Conservation (phyloP, 2,888 invertebrate genomes). For the Nysson spinosus region DNA sequence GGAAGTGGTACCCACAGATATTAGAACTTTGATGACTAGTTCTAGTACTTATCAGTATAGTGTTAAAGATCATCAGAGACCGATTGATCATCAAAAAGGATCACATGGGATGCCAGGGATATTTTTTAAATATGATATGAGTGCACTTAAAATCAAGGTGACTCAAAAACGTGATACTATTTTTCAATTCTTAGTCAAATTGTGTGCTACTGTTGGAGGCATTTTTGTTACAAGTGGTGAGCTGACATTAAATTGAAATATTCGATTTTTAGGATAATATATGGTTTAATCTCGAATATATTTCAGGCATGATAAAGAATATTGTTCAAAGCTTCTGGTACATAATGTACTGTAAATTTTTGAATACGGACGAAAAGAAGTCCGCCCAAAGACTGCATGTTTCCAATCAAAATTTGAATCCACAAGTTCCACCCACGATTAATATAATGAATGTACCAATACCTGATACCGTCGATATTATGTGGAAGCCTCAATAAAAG, state of each 20-base stretch:
- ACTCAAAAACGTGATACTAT: constrained; percentile 88
- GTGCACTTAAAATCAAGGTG: constrained; percentile 91
- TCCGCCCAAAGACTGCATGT: constrained; percentile 17
- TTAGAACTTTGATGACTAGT: constrained; percentile 86
- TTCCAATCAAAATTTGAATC: constrained; percentile 9
- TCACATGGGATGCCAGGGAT: constrained; percentile 97
- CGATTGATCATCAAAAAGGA: constrained; percentile 85
- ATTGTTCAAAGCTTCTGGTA: constrained; percentile 69
- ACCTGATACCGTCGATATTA: constrained; percentile 59
- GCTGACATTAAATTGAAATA: too few species aligned
- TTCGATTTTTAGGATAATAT: constrained; percentile 69
- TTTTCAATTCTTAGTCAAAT: constrained; percentile 88
- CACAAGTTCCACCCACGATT: constrained; percentile 36
- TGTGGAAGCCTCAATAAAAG: constrained; percentile 57
- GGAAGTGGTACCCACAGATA: constrained; percentile 96
- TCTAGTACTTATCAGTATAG: constrained; percentile 95
- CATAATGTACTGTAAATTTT: constrained; percentile 63
- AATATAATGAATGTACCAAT: constrained; percentile 61
- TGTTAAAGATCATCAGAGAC: constrained; percentile 92
- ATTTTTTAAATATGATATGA: constrained; percentile 96
- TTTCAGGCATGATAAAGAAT: constrained; percentile 67
- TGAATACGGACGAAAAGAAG: constrained; percentile 36
- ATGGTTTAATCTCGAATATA: constrained; percentile 32
- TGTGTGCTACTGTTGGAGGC: constrained; percentile 95
- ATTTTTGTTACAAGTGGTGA: constrained; percentile 93